Percentiles rank a stretch among this genome's conserved stretches.
Conservation (phyloP, 1,140 invertebrate species). For the Pseudoatta argentina region DNA sequence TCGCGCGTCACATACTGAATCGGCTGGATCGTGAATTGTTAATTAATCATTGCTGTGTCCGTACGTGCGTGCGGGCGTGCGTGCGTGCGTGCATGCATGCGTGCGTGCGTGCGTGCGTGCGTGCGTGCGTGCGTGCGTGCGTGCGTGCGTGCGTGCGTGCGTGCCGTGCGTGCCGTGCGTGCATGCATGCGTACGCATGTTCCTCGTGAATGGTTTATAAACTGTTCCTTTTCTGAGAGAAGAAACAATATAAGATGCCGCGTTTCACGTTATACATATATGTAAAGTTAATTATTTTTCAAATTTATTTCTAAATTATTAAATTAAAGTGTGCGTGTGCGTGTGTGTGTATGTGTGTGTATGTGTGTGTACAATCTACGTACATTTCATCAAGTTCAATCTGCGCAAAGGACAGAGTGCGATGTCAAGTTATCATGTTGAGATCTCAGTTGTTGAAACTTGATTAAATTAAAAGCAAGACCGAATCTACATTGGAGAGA, state of each 20-base stretch:
- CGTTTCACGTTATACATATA: not conserved
- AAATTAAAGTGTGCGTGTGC: not conserved
- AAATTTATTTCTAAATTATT: not conserved
- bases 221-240: no score
- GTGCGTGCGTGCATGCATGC: not conserved
- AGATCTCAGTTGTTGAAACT: slow-evolving; percentile 6
- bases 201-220: not conserved
- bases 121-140: slow-evolving; percentile 14
- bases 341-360: not conserved
- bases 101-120: slow-evolving; percentile 32
- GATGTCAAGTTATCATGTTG: not conserved
- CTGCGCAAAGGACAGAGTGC: not conserved
- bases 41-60: not conserved
- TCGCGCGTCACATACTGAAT: not conserved
- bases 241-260: not conserved
- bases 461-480: slow-evolving; percentile 40
- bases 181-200: slow-evolving; percentile 34
- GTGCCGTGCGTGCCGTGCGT: not conserved
- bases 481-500: slow-evolving; percentile 1
- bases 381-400: not conserved
- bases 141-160: slow-evolving; percentile 43
- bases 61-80: slow-evolving; percentile 4
- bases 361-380: not conserved
- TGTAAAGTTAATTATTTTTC: not conserved
- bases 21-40: not conserved